Conservation (phyloP, 2,888 invertebrate genomes). For the Pristionchus entomophagus region DNA sequence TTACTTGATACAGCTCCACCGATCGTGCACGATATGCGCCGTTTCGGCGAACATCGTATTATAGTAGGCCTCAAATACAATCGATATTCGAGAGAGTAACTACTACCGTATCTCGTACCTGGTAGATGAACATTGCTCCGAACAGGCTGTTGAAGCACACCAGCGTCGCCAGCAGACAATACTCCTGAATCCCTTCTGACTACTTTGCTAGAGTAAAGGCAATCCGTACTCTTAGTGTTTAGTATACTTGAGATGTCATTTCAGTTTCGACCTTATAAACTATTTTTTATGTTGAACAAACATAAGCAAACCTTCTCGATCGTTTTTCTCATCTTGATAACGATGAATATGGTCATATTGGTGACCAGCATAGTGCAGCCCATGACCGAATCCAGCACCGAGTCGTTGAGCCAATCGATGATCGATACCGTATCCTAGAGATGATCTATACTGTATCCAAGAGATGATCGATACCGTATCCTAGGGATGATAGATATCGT, state of each 20-base stretch:
- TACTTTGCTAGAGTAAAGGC: too few species aligned
- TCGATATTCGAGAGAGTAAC: background rate
- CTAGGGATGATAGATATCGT: too few species aligned
- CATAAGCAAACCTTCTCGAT: background rate
- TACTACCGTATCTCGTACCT: constrained; percentile 11
- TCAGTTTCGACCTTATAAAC: too few species aligned
- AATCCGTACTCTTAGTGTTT: constrained; percentile 23
- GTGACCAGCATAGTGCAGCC: background rate
- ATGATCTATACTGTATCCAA: background rate
- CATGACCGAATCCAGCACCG: background rate
- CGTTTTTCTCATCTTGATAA: constrained; percentile 11
- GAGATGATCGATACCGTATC: too few species aligned
- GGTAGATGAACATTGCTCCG: constrained; percentile 14
- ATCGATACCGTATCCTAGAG: too few species aligned
- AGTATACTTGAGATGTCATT: background rate
- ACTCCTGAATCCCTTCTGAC: background rate
- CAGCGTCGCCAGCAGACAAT: constrained; percentile 27
- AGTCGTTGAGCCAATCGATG: background rate
- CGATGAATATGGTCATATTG: background rate
- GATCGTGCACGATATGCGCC: background rate
- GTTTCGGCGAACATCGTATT: background rate
- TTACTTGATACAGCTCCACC: constrained; percentile 25
- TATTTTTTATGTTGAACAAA: background rate
- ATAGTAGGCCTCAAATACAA: background rate
- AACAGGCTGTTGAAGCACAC: constrained; percentile 31